phyloP scores from a whole-genome alignment of 2,797 vertebrate species.

The Argyrosomus regius region DNA sequence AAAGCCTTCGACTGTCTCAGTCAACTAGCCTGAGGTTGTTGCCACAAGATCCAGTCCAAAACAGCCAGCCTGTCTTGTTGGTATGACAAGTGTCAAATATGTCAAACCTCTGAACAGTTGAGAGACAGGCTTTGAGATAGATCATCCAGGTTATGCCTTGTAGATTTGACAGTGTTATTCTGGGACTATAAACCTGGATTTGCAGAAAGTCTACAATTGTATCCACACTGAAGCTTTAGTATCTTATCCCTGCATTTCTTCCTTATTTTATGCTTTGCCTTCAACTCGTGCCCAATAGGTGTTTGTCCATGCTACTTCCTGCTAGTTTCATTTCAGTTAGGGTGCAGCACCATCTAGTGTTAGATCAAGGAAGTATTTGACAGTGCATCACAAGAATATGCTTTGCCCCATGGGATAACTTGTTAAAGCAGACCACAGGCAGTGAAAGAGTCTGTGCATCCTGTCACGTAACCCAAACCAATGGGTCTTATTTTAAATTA shows the following conservation, averaged over 20 bases:
- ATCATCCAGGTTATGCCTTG: not conserved
- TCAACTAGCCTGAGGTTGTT: conserved; percentile 14
- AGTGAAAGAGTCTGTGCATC: not conserved
- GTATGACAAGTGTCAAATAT: conserved; percentile 25
- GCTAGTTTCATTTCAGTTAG: not conserved
- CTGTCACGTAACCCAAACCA: no score
- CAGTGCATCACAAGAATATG: no score
- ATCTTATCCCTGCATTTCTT: not conserved
- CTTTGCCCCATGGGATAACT: not conserved
- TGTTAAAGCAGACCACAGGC: not conserved
- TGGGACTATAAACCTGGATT: not conserved
- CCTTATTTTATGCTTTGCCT: not conserved
- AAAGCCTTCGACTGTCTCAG: conserved; percentile 2
- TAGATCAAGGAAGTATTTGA: not conserved
- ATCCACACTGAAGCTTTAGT: not conserved
- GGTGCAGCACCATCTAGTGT: conserved; percentile 71
- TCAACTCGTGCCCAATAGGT: not conserved
- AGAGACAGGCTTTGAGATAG: conserved; percentile 14
- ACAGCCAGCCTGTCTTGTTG: not conserved
- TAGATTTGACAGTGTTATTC: not conserved
- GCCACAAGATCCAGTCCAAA: not conserved
- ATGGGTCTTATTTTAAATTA: no score
- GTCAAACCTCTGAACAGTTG: not conserved
- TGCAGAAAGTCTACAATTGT: not conserved
- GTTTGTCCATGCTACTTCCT: fast-evolving